These are phyloP conservation scores for Trissonchulus sp. DNA, from an alignment of 2,888 invertebrate species.

Conservation along the genomic window DNA sequence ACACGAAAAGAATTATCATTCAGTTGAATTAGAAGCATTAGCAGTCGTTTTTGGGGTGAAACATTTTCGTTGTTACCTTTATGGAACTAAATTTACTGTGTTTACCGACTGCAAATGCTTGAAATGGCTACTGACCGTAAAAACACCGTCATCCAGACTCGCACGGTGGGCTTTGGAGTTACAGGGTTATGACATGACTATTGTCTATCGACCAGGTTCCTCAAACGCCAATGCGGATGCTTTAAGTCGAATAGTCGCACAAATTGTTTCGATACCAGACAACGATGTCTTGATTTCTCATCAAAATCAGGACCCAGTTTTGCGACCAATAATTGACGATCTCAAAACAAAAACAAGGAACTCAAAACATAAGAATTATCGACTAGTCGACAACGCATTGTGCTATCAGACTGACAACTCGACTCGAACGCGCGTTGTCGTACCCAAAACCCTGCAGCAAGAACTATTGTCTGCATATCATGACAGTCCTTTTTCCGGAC, in stretches of 20 bases:
- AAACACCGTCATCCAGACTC: neutral
- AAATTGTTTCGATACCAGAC: no score
- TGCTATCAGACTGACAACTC: no score
- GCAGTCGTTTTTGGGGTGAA: neutral
- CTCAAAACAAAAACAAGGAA: no score
- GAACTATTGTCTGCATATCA: no score
- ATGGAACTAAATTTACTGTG: neutral
- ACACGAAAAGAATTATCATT: neutral
- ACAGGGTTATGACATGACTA: neutral
- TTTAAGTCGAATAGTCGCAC: neutral
- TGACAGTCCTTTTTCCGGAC: slow-evolving; percentile 30
- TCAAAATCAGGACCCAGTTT: no score
- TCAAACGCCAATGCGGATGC: neutral
- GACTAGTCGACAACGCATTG: no score
- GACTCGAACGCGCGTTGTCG: no score
- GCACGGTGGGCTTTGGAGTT: neutral
- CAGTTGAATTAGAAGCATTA: neutral
- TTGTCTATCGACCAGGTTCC: neutral
- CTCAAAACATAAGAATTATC: no score
- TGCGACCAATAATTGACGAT: no score
- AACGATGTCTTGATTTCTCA: no score
- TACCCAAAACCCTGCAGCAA: no score
- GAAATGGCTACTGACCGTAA: neutral
- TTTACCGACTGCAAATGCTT: neutral
- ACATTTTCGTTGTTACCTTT: neutral